phyloP scores from a whole-genome alignment of 2,113 vertebrate species.

The Solenodon paradoxus region DNA sequence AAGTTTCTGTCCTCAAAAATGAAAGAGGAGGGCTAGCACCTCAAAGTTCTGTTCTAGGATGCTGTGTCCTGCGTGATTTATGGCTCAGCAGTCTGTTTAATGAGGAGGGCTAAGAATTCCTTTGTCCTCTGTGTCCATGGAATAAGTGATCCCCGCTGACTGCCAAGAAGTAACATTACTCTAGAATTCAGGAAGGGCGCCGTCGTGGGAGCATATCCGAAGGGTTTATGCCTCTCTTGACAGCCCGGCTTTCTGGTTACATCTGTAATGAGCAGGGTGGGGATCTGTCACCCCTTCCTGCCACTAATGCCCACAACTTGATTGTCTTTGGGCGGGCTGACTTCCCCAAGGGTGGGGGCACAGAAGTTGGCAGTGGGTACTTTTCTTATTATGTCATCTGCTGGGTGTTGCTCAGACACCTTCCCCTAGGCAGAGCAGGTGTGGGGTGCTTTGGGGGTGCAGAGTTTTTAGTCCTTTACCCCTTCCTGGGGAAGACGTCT shows the following conservation, averaged over 20 bases:
- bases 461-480: background rate
- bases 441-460: too few species aligned
- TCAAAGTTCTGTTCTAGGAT: background rate
- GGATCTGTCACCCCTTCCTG: background rate
- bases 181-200: background rate
- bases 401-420: background rate
- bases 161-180: background rate
- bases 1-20: background rate
- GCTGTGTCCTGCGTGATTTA: background rate
- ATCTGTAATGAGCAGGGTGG: background rate
- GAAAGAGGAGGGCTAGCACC: background rate
- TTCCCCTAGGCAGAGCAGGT: background rate
- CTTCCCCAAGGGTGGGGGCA: background rate
- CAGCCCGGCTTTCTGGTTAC: too few species aligned
- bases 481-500: background rate
- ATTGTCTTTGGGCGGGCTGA: background rate
- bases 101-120: background rate
- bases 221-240: background rate
- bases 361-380: background rate
- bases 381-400: background rate
- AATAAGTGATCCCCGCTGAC: background rate
- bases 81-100: background rate
- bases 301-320: background rate
- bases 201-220: fast-evolving
- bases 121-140: background rate